Evolutionary conservation across 2,888 invertebrate genomes (phyloP), one percentile per base, ranked within the genome.

Genomic region (Lepidocyrtoides sp.): DNA sequence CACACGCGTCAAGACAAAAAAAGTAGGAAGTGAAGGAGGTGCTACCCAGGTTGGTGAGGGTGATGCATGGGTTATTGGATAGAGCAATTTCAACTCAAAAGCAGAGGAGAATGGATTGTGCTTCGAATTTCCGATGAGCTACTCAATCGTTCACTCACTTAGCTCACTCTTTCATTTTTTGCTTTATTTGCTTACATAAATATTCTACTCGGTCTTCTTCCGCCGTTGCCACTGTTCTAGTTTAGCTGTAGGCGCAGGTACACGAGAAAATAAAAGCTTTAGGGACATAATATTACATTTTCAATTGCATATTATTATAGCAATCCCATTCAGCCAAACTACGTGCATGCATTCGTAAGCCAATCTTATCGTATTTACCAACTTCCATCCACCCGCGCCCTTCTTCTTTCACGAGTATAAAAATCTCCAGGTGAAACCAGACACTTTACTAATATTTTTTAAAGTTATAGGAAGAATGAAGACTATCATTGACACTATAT

Each of bases 111-210:
- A 77, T 66, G 54, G 72, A 54, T 82, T 79, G 89, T 81, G 89
- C 66, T 72, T 72, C 69, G 89, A 82, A 89, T 89, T 82, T 81
- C 60, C 32, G 82, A 89, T 89, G 89, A 89, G 82, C 89, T 81
- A 17, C 51, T 88, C 86, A 69, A 86, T 86, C 86, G 86, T 75
- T 87, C 63, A 54, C 66, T 89, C 89, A 51, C 69, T 82, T 44
- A 77, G 10, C 44, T 54, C 69, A 66, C 32, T 82, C 23, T 66
- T 51, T 44, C 75, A 75, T 79, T 77, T 81, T 60, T 85, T 41
- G 5, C 32, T 54, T 85, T 72, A 72, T 54, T 85, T 84, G 17
- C 69, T 69, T 60, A 41, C 79, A 75, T 60, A 88, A 63, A 79
- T 79, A 88, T 88, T 79, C 66, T 77, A 66, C 66, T 60, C 79